Conservation (phyloP, 2,797 vertebrate genomes). For the Coranthus polyacanthus region DNA sequence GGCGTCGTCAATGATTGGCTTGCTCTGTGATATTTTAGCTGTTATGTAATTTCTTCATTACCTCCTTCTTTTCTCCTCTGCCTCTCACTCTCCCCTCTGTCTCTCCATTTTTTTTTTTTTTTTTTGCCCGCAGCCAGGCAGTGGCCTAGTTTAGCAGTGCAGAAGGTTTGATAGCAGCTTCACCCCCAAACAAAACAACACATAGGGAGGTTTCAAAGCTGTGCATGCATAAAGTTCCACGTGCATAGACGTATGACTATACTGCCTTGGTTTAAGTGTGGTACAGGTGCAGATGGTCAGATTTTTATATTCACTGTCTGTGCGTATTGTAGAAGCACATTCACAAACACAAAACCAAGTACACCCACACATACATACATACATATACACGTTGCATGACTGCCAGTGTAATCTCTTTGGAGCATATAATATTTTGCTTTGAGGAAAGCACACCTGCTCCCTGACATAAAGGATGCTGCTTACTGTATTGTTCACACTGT, state of each 20-base stretch:
- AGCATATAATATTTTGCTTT: slow-evolving; percentile 33
- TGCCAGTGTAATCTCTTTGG: slow-evolving; percentile 41
- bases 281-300: slow-evolving; percentile 31
- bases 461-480: slow-evolving; percentile 8
- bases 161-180: slow-evolving; percentile 75
- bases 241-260: neutral
- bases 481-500: neutral
- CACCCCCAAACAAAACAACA: slow-evolving; percentile 62
- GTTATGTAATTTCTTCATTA: slow-evolving; percentile 66
- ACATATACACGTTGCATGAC: slow-evolving; percentile 26
- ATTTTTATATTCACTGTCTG: slow-evolving; percentile 11
- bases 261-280: slow-evolving; percentile 1
- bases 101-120: slow-evolving; percentile 20
- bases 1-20: slow-evolving; percentile 6
- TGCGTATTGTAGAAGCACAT: slow-evolving; percentile 13
- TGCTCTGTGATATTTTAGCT: slow-evolving; percentile 24
- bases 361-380: slow-evolving; percentile 13
- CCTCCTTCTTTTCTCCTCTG: slow-evolving; percentile 34
- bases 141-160: slow-evolving; percentile 79
- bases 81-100: slow-evolving; percentile 39
- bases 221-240: slow-evolving; percentile 5
- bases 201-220: neutral
- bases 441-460: slow-evolving; percentile 62
- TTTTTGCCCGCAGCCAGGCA: slow-evolving; percentile 73
- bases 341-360: slow-evolving; percentile 17